These are phyloP conservation scores for Torymus aiolomorphi DNA, from an alignment of 2,888 invertebrate genomes.

Conservation along the genomic window DNA sequence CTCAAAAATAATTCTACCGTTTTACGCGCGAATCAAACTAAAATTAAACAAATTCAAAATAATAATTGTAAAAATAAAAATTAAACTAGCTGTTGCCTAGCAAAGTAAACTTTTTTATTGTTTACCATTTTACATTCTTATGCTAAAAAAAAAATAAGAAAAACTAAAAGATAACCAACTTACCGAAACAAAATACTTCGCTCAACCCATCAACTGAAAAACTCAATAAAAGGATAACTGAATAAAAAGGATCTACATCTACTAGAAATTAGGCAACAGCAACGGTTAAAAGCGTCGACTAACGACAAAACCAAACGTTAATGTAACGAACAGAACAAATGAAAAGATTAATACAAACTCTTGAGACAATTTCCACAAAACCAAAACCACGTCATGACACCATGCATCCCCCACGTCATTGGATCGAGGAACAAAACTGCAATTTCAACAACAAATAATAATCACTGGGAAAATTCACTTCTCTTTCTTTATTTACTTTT, in stretches of 20 bases:
- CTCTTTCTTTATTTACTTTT: background rate
- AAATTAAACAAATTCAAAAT: conserved; percentile 21
- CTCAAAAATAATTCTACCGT: conserved; percentile 20
- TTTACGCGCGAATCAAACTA: conserved; percentile 15
- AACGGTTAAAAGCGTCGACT: conserved; percentile 44
- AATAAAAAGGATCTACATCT: conserved; percentile 29
- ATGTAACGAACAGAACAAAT: conserved; percentile 49
- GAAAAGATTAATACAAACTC: conserved; percentile 53
- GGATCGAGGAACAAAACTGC: conserved; percentile 54
- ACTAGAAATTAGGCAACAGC: conserved; percentile 48
- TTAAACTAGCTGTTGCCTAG: conserved; percentile 42
- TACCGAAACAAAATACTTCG: conserved; percentile 1
- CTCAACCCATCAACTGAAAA: conserved; percentile 14
- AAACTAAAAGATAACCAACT: conserved; percentile 1
- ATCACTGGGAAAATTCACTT: conserved; percentile 38
- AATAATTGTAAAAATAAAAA: conserved; percentile 29
- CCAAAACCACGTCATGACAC: conserved; percentile 56
- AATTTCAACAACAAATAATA: conserved; percentile 54
- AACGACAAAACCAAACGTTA: conserved; percentile 43
- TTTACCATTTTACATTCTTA: conserved; percentile 4
- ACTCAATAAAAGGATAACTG: conserved; percentile 18
- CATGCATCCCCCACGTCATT: conserved; percentile 54
- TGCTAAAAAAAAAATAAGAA: conserved; percentile 11
- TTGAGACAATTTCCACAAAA: conserved; percentile 56
- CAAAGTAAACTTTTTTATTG: conserved; percentile 4